These are phyloP conservation scores for Drosophila robusta DNA, from an alignment of 2,888 invertebrate species.

Conservation along the genomic window DNA sequence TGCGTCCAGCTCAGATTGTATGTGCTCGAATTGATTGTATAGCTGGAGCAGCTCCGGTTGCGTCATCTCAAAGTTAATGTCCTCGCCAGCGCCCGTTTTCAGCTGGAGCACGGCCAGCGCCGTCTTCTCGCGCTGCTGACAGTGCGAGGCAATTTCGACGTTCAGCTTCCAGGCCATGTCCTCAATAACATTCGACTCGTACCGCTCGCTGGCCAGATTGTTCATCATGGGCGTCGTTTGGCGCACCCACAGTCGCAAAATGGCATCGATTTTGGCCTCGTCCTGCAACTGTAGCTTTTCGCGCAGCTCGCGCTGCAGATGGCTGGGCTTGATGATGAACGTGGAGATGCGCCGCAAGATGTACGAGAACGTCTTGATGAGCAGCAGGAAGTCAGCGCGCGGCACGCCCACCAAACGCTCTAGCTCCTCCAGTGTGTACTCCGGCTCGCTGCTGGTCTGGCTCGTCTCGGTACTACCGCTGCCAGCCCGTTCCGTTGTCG, in stretches of 20 bases:
- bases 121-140: slow-evolving; percentile 85
- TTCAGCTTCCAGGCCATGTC: slow-evolving; percentile 87
- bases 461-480: slow-evolving; percentile 39
- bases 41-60: slow-evolving; percentile 86
- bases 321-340: slow-evolving; percentile 86
- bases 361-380: slow-evolving; percentile 85
- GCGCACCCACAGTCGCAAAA: slow-evolving; percentile 86
- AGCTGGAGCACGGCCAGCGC: slow-evolving; percentile 86
- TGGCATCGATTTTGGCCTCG: slow-evolving; percentile 86
- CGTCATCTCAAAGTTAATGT: slow-evolving; percentile 86
- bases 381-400: slow-evolving; percentile 81
- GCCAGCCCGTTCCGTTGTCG: slow-evolving; percentile 57
- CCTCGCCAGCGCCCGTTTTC: slow-evolving; percentile 83
- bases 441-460: slow-evolving; percentile 73
- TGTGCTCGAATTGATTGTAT: slow-evolving; percentile 86
- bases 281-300: slow-evolving; percentile 85
- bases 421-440: slow-evolving; percentile 83
- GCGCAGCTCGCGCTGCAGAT: slow-evolving; percentile 85
- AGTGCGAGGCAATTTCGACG: slow-evolving; percentile 86
- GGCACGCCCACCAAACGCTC: slow-evolving; percentile 84
- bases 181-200: slow-evolving; percentile 85
- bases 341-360: slow-evolving; percentile 86
- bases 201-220: slow-evolving; percentile 84
- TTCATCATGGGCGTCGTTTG: slow-evolving; percentile 86
- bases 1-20: slow-evolving; percentile 85